Percentiles rank a stretch among this genome's conserved stretches.
phyloP scores from a whole-genome alignment of 2,888 invertebrate genomes.

The Epirrhoe tristata region DNA sequence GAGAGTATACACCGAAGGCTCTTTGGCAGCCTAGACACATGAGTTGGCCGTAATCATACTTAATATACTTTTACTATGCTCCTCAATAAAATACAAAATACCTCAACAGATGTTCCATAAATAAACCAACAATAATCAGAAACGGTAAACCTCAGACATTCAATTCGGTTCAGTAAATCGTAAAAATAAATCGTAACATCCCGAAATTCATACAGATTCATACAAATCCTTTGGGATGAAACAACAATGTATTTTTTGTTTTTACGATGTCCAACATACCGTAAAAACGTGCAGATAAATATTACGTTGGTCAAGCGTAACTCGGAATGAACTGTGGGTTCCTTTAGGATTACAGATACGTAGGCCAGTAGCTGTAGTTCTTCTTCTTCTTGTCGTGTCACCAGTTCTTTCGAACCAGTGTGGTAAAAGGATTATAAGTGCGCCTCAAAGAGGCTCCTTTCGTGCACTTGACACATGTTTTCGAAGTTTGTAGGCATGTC shows the following conservation, averaged over 20 bases:
- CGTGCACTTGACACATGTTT: too few species aligned
- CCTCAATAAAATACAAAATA: not conserved
- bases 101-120: not conserved
- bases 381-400: too few species aligned
- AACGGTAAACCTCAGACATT: slow-evolving; percentile 4
- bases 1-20: too few species aligned
- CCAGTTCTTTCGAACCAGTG: too few species aligned
- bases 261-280: slow-evolving; percentile 41
- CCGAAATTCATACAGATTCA: slow-evolving; percentile 32
- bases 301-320: slow-evolving; percentile 24
- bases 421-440: too few species aligned
- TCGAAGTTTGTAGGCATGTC: too few species aligned
- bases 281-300: slow-evolving; percentile 37
- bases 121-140: not conserved
- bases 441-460: too few species aligned
- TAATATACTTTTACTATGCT: too few species aligned
- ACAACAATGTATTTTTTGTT: slow-evolving; percentile 42
- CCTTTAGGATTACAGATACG: slow-evolving; percentile 7
- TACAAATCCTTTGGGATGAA: slow-evolving; percentile 27
- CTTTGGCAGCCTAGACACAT: too few species aligned
- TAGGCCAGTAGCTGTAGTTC: too few species aligned
- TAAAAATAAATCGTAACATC: slow-evolving; percentile 20
- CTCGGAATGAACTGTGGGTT: slow-evolving; percentile 14
- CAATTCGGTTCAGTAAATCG: slow-evolving; percentile 4
- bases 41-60: too few species aligned